Evolutionary conservation across 2,888 invertebrate genomes (phyloP), one percentile per base, ranked within the genome.

Genomic region (Dendrolimus houi): DNA sequence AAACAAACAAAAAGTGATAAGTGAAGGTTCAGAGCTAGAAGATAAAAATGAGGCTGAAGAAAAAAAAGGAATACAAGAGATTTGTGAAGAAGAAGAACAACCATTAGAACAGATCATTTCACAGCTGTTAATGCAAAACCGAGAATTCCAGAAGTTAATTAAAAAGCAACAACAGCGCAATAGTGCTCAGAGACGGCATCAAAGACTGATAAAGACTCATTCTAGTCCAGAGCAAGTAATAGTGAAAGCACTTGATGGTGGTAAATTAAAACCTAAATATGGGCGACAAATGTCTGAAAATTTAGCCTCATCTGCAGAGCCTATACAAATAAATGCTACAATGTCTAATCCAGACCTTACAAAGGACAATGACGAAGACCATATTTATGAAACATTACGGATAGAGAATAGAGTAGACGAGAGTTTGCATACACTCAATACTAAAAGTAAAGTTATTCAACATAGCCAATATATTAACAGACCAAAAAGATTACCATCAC

Each of bases 111-210:
- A 96, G 81, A 94, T 97, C 55, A 96, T 97, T 56, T 94, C 96
- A 0, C 96, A 96, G 73, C 87, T 97, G 12, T 83, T 97, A 7
- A 94, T 96, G 93, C 95, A 96, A 75, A 96, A 95, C 72, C 92
- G 95, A 67, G 96, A 96, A 63, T 96, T 96, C 65, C 95, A 96
- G 65, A 94, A 95, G 64, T 91, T 96, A 54, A 85, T 96, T 41
- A 95, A 95, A 66, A 95, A 95, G 69, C 95, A 95, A 68, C 93
- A 95, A 62, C 92, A 81, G 59, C 84, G 91, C 67, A 92, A 90
- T 63, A 90, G 83, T 55, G 87, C 92, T 40, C 92, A 92, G 60
- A 84, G 91, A 59, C 77, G 92, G 61, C 91, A 92, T 66, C 92
- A 92, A 60, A 87, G 92, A 60, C 77, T 93, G 40, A 78, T 92